Base-by-base conservation (phyloP, 2,113 vertebrate species). In the Salvelinus namaycush region DNA sequence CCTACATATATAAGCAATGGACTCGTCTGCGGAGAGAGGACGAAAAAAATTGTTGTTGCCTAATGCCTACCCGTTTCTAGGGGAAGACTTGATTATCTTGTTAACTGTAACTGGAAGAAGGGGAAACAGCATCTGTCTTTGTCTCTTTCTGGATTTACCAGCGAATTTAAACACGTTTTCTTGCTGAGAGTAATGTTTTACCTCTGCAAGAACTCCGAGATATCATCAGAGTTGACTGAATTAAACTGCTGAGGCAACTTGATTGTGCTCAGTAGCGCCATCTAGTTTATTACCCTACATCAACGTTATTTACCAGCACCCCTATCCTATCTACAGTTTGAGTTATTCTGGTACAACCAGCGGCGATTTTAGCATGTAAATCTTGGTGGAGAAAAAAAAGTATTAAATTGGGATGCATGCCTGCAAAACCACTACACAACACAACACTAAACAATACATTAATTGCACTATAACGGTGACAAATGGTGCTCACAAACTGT, bases 1-100 rank as follows among this genome's bases (percentile, higher is more conserved):
- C 83, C 77, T 67, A 64, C 4, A 24, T n/a, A 22, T n/a, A 62
- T 1, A 14, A 64, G 6, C 62, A 90, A 86, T 93, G 84, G 89
- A 85, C 64, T 71, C 84, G 70, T 72, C 44, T 79, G 80, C 62
- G 69, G 51, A 85, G 18, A 57, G 83, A 77, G 82, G 73, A 77
- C 69, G 84, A 81, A 81, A 86, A 69, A 82, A 85, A 62, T 6
- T 34, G 59, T 62, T 22, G 79, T 83, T 79, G 74, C 86, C 39
- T 44, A 44, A 2, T 54, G 14, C 16, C 51, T 54, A 18, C 51
- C 68, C 81, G 89, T 89, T 85, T 88, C 77, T 67, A 69, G 16
- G 51, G 80, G 81, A 78, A 77, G 74, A 81, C 70, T 62, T 82
- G 76, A 87, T 84, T 81, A 84, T 72, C 79, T 79, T 74, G 75